Evolutionary conservation across 2,888 invertebrate species (phyloP).

Genomic region (Amiota communis): DNA sequence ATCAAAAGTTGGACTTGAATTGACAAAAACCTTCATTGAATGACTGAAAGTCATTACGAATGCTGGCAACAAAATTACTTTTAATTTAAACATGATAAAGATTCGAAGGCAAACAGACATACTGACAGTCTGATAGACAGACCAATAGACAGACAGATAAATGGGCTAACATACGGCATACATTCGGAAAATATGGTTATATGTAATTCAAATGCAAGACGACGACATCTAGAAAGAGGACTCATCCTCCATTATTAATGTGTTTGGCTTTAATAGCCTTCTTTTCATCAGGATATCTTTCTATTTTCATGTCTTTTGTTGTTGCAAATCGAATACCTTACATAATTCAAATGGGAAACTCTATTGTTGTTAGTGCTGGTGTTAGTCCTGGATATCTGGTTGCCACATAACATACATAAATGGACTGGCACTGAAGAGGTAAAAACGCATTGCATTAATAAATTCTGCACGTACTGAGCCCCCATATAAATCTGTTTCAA

Average conservation of each 20-base stretch:
- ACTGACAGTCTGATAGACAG: not conserved
- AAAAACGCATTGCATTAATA: slow-evolving; percentile 54
- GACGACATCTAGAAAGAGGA: slow-evolving; percentile 30
- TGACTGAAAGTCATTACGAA: slow-evolving; percentile 4
- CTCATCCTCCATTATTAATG: slow-evolving; percentile 47
- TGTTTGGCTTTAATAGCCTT: slow-evolving; percentile 51
- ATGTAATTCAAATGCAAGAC: slow-evolving; percentile 49
- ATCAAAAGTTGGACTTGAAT: not conserved
- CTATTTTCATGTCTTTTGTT: too few relatives aligned
- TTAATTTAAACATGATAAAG: slow-evolving; percentile 19
- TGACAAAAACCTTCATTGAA: not conserved
- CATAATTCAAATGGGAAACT: slow-evolving; percentile 45
- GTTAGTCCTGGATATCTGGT: not conserved
- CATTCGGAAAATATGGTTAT: slow-evolving; percentile 41
- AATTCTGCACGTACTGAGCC: slow-evolving; percentile 61
- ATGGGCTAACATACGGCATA: slow-evolving; percentile 21
- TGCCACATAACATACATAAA: slow-evolving; percentile 7
- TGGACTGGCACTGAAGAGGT: slow-evolving; percentile 31
- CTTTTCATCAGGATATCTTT: slow-evolving; percentile 23
- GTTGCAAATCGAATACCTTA: slow-evolving; percentile 45
- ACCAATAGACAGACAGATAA: not conserved
- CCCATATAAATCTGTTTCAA: slow-evolving; percentile 61
- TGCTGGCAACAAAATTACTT: slow-evolving; percentile 10
- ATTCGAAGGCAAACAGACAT: not conserved
- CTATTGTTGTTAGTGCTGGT: slow-evolving; percentile 15